Percentiles rank a stretch among this genome's conserved stretches.
Evolutionary conservation across 1,140 invertebrate species (phyloP).

Genomic region (Reticulitermes speratus): DNA sequence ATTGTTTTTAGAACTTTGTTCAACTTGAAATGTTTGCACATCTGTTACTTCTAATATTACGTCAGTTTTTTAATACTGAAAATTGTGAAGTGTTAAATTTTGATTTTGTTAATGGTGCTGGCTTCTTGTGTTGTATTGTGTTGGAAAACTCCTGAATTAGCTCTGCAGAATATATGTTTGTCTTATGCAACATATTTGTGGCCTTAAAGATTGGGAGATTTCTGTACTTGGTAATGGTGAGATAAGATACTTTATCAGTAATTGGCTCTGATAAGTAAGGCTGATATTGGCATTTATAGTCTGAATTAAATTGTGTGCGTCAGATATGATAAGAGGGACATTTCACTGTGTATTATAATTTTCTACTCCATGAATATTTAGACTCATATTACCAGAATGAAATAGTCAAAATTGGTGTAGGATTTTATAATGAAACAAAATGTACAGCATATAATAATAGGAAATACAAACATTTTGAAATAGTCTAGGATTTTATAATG

Average conservation of each 20-base stretch:
- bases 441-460: not conserved
- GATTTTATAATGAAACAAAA: not conserved
- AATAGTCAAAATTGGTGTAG: not conserved
- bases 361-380: not conserved
- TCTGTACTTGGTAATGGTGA: not conserved
- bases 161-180: too few relatives aligned
- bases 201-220: not conserved
- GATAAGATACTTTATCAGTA: not conserved
- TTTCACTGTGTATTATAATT: not conserved
- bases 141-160: not conserved
- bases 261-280: not conserved
- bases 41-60: not conserved
- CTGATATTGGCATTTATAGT: not conserved
- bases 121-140: not conserved
- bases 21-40: not conserved
- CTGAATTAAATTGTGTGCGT: not conserved
- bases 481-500: too few relatives aligned
- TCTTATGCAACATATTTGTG: not conserved
- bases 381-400: not conserved
- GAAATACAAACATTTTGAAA: not conserved
- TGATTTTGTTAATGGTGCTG: not conserved
- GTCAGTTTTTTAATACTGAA: not conserved
- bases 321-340: not conserved
- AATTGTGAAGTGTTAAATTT: not conserved
- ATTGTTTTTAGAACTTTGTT: not conserved